A percentile compares a stretch with the other conserved stretches of the same genome.
Conservation (phyloP, 2,113 vertebrate genomes). For the Aviceda subcristata region DNA sequence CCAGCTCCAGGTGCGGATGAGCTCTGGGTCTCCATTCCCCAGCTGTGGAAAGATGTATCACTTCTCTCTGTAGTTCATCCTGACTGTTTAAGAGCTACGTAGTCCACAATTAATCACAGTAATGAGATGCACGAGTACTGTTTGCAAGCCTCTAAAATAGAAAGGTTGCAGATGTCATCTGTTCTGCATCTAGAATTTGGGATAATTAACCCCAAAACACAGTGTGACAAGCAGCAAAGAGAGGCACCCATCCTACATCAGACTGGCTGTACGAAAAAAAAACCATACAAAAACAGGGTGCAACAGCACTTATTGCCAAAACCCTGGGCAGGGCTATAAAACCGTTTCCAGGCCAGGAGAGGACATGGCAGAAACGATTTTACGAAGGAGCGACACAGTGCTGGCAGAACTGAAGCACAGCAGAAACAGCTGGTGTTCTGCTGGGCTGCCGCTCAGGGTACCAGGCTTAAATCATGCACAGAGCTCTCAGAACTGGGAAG, state of each 20-base stretch:
- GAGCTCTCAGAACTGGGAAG: not conserved
- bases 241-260: not conserved
- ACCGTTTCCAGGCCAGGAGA: not conserved
- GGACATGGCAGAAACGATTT: not conserved
- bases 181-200: not conserved
- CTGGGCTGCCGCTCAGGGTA: not conserved
- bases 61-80: not conserved
- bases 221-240: not conserved
- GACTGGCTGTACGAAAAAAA: not conserved
- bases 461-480: fast-evolving
- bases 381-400: fast-evolving
- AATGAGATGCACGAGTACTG: not conserved
- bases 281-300: fast-evolving
- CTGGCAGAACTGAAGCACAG: not conserved
- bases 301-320: not conserved
- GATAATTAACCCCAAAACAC: not conserved
- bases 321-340: not conserved
- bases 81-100: not conserved
- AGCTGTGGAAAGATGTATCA: fast-evolving
- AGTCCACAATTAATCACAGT: not conserved
- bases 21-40: not conserved
- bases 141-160: not conserved
- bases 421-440: fast-evolving
- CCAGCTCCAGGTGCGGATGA: not conserved
- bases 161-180: not conserved